These are phyloP conservation scores for Halocynthia aurantium DNA, from an alignment of 23 tunicate genomes.

Conservation along the genomic window DNA sequence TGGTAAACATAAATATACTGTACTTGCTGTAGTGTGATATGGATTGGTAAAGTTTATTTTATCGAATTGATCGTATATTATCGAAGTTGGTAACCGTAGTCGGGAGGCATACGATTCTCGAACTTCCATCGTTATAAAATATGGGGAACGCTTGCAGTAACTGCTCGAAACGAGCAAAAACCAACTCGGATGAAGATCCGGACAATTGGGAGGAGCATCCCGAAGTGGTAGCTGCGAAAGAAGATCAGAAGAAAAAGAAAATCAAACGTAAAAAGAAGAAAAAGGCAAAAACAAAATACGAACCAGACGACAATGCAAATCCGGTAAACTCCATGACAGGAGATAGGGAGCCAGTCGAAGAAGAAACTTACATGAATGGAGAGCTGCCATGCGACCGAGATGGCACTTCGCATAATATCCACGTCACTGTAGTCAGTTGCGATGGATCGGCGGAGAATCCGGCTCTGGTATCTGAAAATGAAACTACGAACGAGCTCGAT, in stretches of 20 bases:
- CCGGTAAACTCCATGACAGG: not conserved
- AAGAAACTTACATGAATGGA: not conserved
- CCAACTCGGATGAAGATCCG: not conserved
- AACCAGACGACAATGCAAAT: not conserved
- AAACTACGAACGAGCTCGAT: not conserved
- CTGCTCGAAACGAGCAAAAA: slow-evolving; percentile 10
- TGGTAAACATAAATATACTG: no score
- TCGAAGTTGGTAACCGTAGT: no score
- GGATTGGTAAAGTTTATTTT: no score
- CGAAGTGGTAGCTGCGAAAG: not conserved
- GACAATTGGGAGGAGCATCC: slow-evolving; percentile 16
- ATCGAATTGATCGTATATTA: no score
- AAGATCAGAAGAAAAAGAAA: not conserved
- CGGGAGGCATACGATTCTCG: no score
- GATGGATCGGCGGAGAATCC: not conserved
- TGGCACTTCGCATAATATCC: not conserved
- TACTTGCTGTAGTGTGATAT: no score
- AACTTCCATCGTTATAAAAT: not conserved
- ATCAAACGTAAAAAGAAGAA: not conserved
- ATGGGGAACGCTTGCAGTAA: slow-evolving; percentile 46
- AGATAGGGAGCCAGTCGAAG: not conserved
- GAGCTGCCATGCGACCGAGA: not conserved
- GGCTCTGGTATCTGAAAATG: not conserved
- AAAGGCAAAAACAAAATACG: not conserved
- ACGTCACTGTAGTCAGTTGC: not conserved